These are phyloP conservation scores for Dryas iulia DNA, from an alignment of 1,140 invertebrate species.

Conservation along the genomic window DNA sequence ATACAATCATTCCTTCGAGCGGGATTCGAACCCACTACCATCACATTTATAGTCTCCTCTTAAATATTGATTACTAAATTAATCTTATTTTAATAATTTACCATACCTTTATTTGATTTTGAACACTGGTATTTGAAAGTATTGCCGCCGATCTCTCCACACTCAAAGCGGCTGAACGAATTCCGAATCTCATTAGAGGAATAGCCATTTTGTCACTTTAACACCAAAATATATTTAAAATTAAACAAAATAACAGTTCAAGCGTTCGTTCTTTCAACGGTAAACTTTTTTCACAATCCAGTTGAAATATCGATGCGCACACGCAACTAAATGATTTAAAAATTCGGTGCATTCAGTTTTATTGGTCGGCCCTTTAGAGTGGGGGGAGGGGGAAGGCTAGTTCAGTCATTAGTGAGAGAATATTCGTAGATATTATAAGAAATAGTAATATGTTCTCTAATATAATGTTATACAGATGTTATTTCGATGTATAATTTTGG, in stretches of 20 bases:
- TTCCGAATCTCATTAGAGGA: constrained; percentile 58
- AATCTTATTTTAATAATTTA: background rate
- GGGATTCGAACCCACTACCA: too few relatives aligned
- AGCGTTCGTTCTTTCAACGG: background rate
- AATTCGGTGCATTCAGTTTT: constrained; percentile 52
- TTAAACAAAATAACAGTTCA: background rate
- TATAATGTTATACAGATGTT: background rate
- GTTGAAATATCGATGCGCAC: background rate
- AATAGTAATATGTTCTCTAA: background rate
- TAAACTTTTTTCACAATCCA: background rate
- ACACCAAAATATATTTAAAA: constrained; percentile 26
- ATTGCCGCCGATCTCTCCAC: constrained; percentile 62
- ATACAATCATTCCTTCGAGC: too few relatives aligned
- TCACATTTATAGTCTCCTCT: too few relatives aligned
- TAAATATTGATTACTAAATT: too few relatives aligned
- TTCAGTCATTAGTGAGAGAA: background rate
- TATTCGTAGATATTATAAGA: background rate
- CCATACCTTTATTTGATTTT: constrained; percentile 55
- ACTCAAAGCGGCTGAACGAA: constrained; percentile 52
- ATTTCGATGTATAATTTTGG: background rate
- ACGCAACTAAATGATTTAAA: constrained; percentile 40
- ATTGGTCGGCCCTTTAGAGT: constrained; percentile 39
- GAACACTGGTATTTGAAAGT: constrained; percentile 49
- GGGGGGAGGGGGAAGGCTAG: constrained; percentile 33
- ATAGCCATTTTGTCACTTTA: constrained; percentile 61